Percentiles rank a stretch among this genome's conserved stretches.
These are phyloP conservation scores for Byasa hedistus DNA, from an alignment of 2,888 invertebrate genomes.

Conservation along the genomic window DNA sequence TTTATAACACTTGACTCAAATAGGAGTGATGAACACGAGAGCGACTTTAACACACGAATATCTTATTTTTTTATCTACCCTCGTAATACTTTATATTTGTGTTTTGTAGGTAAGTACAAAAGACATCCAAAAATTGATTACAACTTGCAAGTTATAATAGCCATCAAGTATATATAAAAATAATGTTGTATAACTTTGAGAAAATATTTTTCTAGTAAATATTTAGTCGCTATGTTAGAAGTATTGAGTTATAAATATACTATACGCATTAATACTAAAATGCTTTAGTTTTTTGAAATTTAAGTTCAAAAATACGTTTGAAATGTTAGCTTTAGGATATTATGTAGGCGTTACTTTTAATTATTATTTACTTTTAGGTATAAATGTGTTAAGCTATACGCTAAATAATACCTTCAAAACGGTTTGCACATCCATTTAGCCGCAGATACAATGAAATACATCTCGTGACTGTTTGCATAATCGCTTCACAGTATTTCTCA, in stretches of 20 bases:
- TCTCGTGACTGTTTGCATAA: background rate
- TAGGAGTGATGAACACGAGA: background rate
- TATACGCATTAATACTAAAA: too few relatives aligned
- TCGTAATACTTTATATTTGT: background rate
- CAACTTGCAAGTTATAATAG: too few relatives aligned
- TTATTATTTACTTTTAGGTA: background rate
- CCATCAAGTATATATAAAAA: too few relatives aligned
- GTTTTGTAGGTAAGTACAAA: too few relatives aligned
- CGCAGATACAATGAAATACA: constrained; percentile 2
- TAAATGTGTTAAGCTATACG: background rate
- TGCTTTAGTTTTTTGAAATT: too few relatives aligned
- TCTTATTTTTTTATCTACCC: background rate
- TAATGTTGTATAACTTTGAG: too few relatives aligned
- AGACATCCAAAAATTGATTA: too few relatives aligned
- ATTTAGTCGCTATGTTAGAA: too few relatives aligned
- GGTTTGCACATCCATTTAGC: constrained; percentile 18
- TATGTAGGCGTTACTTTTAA: background rate
- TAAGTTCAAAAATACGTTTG: too few relatives aligned
- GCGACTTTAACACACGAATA: background rate
- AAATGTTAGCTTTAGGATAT: background rate
- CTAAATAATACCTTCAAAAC: constrained; percentile 2
- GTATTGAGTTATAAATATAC: too few relatives aligned
- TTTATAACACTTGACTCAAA: constrained; percentile 1
- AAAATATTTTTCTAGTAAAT: too few relatives aligned
- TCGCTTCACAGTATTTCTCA: background rate